Percentiles rank a stretch among this genome's conserved stretches.
Evolutionary conservation across 1,140 invertebrate species (phyloP).

Genomic region (Tetramorium parvispinum): DNA sequence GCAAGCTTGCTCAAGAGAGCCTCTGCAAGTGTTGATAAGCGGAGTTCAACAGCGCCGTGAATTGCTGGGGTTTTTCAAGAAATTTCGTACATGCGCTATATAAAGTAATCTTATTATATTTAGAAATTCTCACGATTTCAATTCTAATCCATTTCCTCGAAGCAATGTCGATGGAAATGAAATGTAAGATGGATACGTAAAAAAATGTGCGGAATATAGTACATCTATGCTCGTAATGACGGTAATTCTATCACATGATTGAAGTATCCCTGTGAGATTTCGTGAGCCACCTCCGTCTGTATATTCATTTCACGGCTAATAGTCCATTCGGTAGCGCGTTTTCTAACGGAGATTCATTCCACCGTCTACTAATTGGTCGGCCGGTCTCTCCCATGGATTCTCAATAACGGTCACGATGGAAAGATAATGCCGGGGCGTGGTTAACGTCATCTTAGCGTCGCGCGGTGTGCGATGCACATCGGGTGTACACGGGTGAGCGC

Average conservation of each 20-base stretch:
- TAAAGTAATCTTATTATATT: not conserved
- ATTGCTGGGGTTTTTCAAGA: not conserved
- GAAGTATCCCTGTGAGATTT: slow-evolving; percentile 6
- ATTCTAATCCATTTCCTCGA: not conserved
- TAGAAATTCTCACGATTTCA: not conserved
- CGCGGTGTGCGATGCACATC: slow-evolving; percentile 6
- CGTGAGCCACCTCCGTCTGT: not conserved
- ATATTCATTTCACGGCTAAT: slow-evolving; percentile 36
- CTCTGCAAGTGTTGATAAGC: slow-evolving; percentile 29
- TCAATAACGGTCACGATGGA: slow-evolving; percentile 61
- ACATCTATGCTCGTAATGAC: not conserved
- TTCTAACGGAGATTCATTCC: slow-evolving; percentile 55
- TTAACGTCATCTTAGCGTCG: slow-evolving; percentile 63
- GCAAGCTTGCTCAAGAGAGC: not conserved
- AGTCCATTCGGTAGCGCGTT: slow-evolving; percentile 55
- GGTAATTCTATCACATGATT: not conserved
- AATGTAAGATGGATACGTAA: not conserved
- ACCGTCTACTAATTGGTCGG: slow-evolving; percentile 53
- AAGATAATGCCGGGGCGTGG: slow-evolving; percentile 65
- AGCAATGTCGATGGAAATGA: too few relatives aligned
- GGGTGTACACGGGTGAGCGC: not conserved
- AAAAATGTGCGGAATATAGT: not conserved
- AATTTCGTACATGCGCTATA: not conserved
- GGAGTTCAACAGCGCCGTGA: not conserved
- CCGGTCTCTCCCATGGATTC: slow-evolving; percentile 53